Evolutionary conservation across 2,113 vertebrate species (phyloP), one percentile per base, ranked within the genome.

Genomic region (Haemorhous mexicanus): DNA sequence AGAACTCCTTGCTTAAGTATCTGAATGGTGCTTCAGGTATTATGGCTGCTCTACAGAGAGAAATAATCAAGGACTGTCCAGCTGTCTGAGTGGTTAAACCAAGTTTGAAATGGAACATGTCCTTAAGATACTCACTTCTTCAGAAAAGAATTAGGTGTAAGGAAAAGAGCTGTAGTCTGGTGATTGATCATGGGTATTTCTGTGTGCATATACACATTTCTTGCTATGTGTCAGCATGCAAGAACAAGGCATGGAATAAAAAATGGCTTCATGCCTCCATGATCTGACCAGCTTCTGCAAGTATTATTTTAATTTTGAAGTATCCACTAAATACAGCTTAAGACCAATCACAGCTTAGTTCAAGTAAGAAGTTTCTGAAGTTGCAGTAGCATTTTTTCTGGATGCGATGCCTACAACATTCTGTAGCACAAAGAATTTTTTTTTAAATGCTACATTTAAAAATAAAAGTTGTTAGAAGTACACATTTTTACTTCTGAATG

Each of bases 131-230:
- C 4, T 39, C 16, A 5, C 22, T 80, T 56, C 35, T 67, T 49
- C 62, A 23, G 44, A 46, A 50, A 86, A 55, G 21, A 68, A 67
- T 49, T 7, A 66, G 43, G 30, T 4, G 0, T 47, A 84, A 80
- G 68, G 52, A 35, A 84, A 52, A 8, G 52, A 89, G 73, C 79
- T 63, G 46, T 46, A 49, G 33, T 11, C 32, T 82, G 37, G 55
- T 49, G 64, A 39, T 5, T 49, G 56, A 62, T 46, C 37, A n/a
- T 33, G 46, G 56, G 8, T 50, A 39, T 15, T 53, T 3, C 30
- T 10, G 11, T 7, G 16, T n/a, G 20, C 2, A 1, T 7, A 30
- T 3, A 72, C 27, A 44, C 0, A 0, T 33, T 58, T 75, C 58
- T 44, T 72, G 27, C 47, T 64, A 52, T 20, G 3, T 10, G 14